Evolutionary conservation across 2,113 vertebrate genomes (phyloP).

Genomic region (Mugil cephalus): DNA sequence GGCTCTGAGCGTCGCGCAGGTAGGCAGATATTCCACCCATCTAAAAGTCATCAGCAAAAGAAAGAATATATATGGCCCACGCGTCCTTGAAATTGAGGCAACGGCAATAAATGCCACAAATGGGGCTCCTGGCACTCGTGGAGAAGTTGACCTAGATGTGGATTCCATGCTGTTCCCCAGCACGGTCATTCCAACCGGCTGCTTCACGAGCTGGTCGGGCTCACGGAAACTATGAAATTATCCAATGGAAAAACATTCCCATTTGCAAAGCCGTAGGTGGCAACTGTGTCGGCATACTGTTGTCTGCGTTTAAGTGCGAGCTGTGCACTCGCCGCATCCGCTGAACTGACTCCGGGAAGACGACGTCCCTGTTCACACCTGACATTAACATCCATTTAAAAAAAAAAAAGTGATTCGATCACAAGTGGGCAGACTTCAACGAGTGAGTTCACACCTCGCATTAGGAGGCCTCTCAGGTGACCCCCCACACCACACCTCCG

Average conservation of each 20-base stretch:
- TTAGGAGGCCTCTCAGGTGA: no score
- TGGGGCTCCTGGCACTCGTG: not conserved
- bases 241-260: not conserved
- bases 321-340: no score
- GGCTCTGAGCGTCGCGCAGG: slow-evolving; percentile 36
- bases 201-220: not conserved
- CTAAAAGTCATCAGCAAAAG: slow-evolving; percentile 28
- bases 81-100: not conserved
- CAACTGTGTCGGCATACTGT: no score
- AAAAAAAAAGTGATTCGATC: no score
- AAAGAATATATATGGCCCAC: not conserved
- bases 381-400: no score
- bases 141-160: not conserved
- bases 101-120: not conserved
- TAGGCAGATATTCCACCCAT: slow-evolving; percentile 17
- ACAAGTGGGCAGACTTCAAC: no score
- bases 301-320: no score
- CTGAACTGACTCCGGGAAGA: no score
- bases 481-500: no score
- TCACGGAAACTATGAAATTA: not conserved
- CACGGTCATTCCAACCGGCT: not conserved
- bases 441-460: no score
- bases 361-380: no score
- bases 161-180: no score
- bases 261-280: not conserved